Base-by-base conservation (phyloP, 2,888 invertebrate species). In the Chrysodeixis includens region DNA sequence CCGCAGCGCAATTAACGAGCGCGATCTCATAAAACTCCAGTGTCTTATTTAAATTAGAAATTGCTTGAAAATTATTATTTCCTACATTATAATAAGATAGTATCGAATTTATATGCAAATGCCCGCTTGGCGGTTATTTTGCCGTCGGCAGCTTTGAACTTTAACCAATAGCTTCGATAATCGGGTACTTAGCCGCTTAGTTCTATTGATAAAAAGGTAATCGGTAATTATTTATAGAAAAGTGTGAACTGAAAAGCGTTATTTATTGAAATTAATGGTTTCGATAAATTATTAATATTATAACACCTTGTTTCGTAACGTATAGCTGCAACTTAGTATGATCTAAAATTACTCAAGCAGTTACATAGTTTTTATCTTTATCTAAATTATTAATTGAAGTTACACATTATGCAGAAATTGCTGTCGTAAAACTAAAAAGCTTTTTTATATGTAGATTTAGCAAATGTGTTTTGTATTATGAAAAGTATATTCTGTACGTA, bases 41-140 rank as follows among this genome's bases (percentile, higher is more conserved):
- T 58, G 74, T 61, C 55, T 66, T 56, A 69, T 71, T 74, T 58
- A 63, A 73, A 78, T 79, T 78, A 78, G 74, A 79, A 74, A 78
- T 76, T 73, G 62, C 66, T 62, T 62, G 53, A 55, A 66, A 74
- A 64, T 69, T 69, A 62, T 64, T 66, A 64, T 74, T 79, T 69
- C 52, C 62, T 67, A 46, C 30, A 56, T 54, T 30, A 51, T 16
- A 51, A 56, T 26, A 10, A 35, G 80, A 79, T 79, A 58, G 22
- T 64, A 79, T 74, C 69, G 56, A 62, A 40, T 40, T 44, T 20
- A 44, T 69, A 73, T 74, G 71, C 22, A 44, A 77, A 79, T 75
- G 9, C 32, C 12, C n/a, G 44, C 60, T 53, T 40, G 64, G 18
- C 77, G 53, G 64, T 51, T 62, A 61, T 52, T 62, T n/a, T 32